Evolutionary conservation across 2,797 vertebrate genomes (phyloP), one percentile per base, ranked within the genome.

Genomic region (Alouatta caraya): DNA sequence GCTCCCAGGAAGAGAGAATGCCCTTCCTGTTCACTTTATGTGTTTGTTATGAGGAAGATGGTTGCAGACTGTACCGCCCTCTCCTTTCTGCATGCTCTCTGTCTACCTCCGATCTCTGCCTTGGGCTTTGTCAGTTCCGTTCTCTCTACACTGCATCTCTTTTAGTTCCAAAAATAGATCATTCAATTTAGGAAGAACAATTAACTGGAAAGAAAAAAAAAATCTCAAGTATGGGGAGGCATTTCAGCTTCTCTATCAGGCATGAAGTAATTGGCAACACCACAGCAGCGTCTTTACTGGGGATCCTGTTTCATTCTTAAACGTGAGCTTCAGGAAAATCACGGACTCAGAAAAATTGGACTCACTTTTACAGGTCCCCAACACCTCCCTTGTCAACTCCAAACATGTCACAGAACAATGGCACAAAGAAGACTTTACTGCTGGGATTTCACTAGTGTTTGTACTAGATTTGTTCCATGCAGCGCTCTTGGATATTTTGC

Each of bases 151-250:
- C 90, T 94, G 96, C 89, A 85, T 97, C 96, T 93, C 93, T 37
- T 64, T 48, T 89, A 94, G 72, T 94, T 98, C 94, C 96, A 97
- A 97, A 98, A 96, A 97, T 97, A 98, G 95, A 97, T 96, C 97
- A 95, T 97, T 96, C 92, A 86, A 57, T 96, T 95, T 98, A 96
- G 92, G 93, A 97, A 97, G 95, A 98, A 97, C 95, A 97, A 57
- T 96, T 97, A 97, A 85, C 93, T 95, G 91, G 83, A 85, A 97
- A 93, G 97, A 88, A 75, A 78, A 37, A 96, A 81, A 37, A 97
- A 80, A 78, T 75, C 96, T 88, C 26, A 90, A 98, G 95, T 82
- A 73, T 21, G 44, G 82, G 84, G 44, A 97, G 90, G 59, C 93
- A 61, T 80, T 97, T 97, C 2, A 9, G 82, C 55, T 95, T 87